A percentile compares a stretch with the other conserved stretches of the same genome.
These are phyloP conservation scores for Scaptomyza graminum DNA, from an alignment of 1,140 invertebrate species.

Conservation along the genomic window DNA sequence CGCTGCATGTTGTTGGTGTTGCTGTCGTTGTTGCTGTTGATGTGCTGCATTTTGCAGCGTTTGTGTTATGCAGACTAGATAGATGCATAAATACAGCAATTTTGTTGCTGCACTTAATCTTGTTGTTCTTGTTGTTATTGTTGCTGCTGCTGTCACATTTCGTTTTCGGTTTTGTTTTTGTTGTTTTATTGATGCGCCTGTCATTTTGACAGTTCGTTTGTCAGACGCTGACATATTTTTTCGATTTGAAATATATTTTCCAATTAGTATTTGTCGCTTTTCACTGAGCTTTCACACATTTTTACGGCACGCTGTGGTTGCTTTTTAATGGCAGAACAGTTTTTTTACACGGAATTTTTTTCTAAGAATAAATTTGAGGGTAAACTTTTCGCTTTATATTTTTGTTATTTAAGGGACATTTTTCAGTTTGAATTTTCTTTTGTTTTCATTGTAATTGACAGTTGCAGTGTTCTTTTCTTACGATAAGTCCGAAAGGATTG, in stretches of 20 bases:
- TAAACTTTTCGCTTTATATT: neutral
- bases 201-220: constrained; percentile 81
- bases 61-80: constrained; percentile 69
- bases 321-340: constrained; percentile 14
- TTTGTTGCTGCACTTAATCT: constrained; percentile 13
- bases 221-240: constrained; percentile 68
- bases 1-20: constrained; percentile 55
- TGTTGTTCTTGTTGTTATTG: neutral
- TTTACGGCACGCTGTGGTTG: constrained; percentile 34
- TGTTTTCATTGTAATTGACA: constrained; percentile 16
- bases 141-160: constrained; percentile 25
- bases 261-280: constrained; percentile 51
- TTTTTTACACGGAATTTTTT: constrained; percentile 12
- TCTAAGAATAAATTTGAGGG: neutral
- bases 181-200: constrained; percentile 59
- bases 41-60: constrained; percentile 59
- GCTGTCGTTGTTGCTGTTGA: constrained; percentile 32
- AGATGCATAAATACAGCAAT: constrained; percentile 69
- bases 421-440: neutral
- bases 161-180: constrained; percentile 25
- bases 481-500: too few relatives aligned
- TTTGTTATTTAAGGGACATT: neutral
- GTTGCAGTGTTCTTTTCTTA: constrained; percentile 26
- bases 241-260: constrained; percentile 37
- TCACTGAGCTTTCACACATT: constrained; percentile 49